Evolutionary conservation across 2,888 invertebrate species (phyloP).

Genomic region (Abrostola tripartita): DNA sequence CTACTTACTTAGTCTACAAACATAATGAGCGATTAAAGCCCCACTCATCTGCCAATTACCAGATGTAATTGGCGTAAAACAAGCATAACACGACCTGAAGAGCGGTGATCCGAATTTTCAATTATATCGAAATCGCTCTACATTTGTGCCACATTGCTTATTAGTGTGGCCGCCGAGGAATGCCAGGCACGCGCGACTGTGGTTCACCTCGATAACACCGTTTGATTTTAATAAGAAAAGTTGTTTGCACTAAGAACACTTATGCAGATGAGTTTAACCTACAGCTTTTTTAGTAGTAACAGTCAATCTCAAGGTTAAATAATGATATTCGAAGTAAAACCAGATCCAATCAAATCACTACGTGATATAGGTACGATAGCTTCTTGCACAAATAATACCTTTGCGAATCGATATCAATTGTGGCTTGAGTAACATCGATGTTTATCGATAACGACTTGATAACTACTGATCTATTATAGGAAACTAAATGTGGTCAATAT

Average conservation of each 20-base stretch:
- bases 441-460: conserved; percentile 37
- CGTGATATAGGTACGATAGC: background rate
- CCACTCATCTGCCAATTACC: conserved; percentile 51
- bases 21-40: conserved; percentile 47
- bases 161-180: conserved; percentile 55
- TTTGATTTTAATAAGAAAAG: conserved; percentile 74
- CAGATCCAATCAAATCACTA: conserved; percentile 1
- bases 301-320: conserved; percentile 48
- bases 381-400: conserved; percentile 5
- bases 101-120: conserved; percentile 48
- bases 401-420: conserved; percentile 16
- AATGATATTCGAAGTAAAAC: conserved; percentile 9
- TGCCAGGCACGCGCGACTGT: conserved; percentile 62
- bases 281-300: conserved; percentile 41
- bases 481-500: conserved; percentile 24
- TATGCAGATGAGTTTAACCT: conserved; percentile 65
- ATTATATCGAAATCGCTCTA: conserved; percentile 47
- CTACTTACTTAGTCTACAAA: conserved; percentile 36
- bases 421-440: conserved; percentile 21
- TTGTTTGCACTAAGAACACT: conserved; percentile 62
- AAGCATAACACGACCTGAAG: conserved; percentile 39
- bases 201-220: conserved; percentile 73
- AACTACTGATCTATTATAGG: conserved; percentile 19
- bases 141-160: conserved; percentile 43
- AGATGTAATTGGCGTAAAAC: conserved; percentile 50